Evolutionary conservation across 1,140 invertebrate species (phyloP).

Genomic region (Micrasema minimum): DNA sequence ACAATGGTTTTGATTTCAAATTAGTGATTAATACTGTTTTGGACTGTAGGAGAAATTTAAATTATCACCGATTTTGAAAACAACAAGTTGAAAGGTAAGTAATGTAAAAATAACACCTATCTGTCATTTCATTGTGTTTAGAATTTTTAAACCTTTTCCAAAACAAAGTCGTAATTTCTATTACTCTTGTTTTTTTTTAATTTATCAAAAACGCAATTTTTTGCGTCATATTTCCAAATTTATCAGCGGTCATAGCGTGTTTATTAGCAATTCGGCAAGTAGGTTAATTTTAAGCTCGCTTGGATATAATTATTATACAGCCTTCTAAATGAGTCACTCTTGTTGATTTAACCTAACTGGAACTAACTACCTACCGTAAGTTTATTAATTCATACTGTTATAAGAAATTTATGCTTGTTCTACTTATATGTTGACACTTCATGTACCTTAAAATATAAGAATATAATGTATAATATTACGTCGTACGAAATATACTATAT

Average conservation of each 20-base stretch:
- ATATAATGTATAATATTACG: too few relatives aligned
- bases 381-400: too few relatives aligned
- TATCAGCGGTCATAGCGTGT: background rate
- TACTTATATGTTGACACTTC: too few relatives aligned
- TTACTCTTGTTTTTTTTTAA: background rate
- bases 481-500: too few relatives aligned
- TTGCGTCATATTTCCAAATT: background rate
- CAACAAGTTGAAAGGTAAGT: conserved; percentile 12
- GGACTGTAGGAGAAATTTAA: background rate
- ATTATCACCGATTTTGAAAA: background rate
- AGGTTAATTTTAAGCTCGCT: conserved; percentile 12
- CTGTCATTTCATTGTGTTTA: background rate
- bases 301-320: background rate
- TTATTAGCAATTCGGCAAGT: background rate
- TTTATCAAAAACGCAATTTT: background rate
- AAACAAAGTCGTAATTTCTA: background rate
- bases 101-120: background rate
- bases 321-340: too few relatives aligned
- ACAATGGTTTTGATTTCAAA: background rate
- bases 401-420: too few relatives aligned
- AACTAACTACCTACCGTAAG: too few relatives aligned
- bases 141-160: background rate
- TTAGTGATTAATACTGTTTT: background rate
- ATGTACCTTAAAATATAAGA: too few relatives aligned
- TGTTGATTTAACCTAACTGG: too few relatives aligned